Evolutionary conservation across 2,888 invertebrate genomes (phyloP).

Genomic region (Amorpha juglandis): DNA sequence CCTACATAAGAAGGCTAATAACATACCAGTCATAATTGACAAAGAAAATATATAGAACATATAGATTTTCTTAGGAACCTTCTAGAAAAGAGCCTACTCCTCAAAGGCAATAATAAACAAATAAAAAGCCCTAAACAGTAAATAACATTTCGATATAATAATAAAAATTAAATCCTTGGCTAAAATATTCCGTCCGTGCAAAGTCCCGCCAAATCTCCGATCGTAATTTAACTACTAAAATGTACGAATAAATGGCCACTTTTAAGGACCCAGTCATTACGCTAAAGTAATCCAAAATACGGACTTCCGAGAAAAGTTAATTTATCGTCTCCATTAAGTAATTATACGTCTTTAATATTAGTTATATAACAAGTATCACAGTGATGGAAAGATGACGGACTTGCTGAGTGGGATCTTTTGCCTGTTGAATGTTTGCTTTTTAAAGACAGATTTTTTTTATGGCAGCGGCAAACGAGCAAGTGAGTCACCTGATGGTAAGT

Average conservation of each 20-base stretch:
- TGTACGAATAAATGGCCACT: slow-evolving; percentile 13
- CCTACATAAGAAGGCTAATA: too few species aligned
- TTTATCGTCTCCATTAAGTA: slow-evolving; percentile 21
- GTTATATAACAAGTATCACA: background rate
- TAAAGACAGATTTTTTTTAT: too few species aligned
- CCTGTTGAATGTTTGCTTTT: too few species aligned
- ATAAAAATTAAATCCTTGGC: background rate
- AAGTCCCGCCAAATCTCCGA: background rate
- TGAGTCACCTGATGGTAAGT: too few species aligned
- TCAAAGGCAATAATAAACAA: background rate
- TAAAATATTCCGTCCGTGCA: background rate
- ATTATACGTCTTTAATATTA: slow-evolving; percentile 14
- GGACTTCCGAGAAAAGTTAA: slow-evolving; percentile 7
- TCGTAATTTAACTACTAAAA: slow-evolving; percentile 21
- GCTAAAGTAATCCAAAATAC: slow-evolving; percentile 15
- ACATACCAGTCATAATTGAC: too few species aligned
- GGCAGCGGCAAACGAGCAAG: too few species aligned
- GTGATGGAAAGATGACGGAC: background rate
- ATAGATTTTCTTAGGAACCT: too few species aligned
- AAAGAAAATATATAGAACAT: too few species aligned
- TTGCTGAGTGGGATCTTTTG: too few species aligned
- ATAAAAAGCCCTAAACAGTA: background rate
- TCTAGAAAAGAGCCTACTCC: too few species aligned
- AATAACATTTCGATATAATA: background rate
- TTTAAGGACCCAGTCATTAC: slow-evolving; percentile 21